Base-by-base conservation (phyloP, 2,888 invertebrate species). In the Ophion obscuratus region DNA sequence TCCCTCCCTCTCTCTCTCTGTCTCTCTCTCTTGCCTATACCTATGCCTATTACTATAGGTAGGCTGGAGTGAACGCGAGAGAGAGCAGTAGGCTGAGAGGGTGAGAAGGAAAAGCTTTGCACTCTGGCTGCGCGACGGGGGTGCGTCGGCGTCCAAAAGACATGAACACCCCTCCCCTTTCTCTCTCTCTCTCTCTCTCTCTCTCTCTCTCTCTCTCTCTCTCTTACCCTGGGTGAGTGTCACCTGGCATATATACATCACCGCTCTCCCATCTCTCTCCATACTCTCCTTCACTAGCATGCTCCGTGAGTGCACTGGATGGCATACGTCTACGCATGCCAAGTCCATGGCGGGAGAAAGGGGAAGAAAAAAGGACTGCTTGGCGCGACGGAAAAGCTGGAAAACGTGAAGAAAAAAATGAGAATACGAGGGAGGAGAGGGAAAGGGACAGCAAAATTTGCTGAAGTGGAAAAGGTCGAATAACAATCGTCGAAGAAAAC, bases 71-170 rank as follows among this genome's bases (percentile, higher is more conserved):
- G 62, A 47, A 20, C 14, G 68, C 14, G 57, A 57, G 67, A 40
- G 31, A 17, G 47, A 76, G 61, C 24, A 24, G 24, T 61, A 61
- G 20, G 10, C 20, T 24, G 20, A 57, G 71, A 71, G 71, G 71
- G 53, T 71, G 53, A 53, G 53, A 77, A 47, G 40, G 68, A 68
- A 20, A 68, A 67, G 40, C 59, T 83, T 53, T 84, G 81, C 83
- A 71, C 81, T 81, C 87, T 64, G 88, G 91, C 91, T 93, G 93
- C 92, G 92, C 93, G 84, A 81, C 78, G 88, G 92, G 91, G 91
- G 91, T 92, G 93, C 93, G 93, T 93, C 92, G 92, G 92, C 92
- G 92, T 92, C 90, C 91, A 92, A 92, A 93, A 92, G 92, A 92
- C 91, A 89, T 84, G 89, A 88, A 91, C 89, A 90, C 84, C 76